Evolutionary conservation across 2,113 vertebrate genomes (phyloP).

Genomic region (Coptodon rendalli): DNA sequence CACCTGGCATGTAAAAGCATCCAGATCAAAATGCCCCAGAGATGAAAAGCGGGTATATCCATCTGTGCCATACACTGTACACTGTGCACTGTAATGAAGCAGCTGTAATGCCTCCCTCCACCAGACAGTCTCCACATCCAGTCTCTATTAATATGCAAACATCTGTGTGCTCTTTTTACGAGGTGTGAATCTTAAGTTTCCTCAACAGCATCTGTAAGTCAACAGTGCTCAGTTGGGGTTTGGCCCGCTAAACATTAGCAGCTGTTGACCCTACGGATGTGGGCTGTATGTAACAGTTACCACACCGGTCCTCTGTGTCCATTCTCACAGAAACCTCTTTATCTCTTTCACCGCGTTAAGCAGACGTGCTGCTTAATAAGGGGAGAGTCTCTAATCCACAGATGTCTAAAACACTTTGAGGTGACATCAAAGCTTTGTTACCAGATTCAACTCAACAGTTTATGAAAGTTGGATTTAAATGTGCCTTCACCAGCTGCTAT

Average conservation of each 20-base stretch:
- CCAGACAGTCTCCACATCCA: slow-evolving; percentile 30
- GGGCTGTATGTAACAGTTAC: slow-evolving; percentile 24
- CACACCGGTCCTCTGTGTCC: slow-evolving; percentile 39
- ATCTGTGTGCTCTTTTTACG: slow-evolving; percentile 61
- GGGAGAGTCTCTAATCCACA: neutral
- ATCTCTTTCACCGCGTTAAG: slow-evolving; percentile 2
- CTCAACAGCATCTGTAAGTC: slow-evolving; percentile 52
- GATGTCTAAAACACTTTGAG: neutral
- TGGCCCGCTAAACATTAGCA: slow-evolving; percentile 49
- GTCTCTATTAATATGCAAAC: slow-evolving; percentile 67
- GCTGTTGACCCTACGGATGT: slow-evolving; percentile 59
- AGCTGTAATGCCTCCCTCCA: slow-evolving; percentile 40
- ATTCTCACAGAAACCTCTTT: slow-evolving; percentile 34
- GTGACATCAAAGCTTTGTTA: slow-evolving; percentile 2
- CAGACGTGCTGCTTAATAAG: slow-evolving; percentile 1
- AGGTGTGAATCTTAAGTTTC: slow-evolving; percentile 48
- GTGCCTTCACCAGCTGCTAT: neutral
- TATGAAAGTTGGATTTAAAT: slow-evolving; percentile 2
- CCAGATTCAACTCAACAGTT: neutral
- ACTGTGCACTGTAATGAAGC: slow-evolving; percentile 22
- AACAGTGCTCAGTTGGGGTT: slow-evolving; percentile 43
- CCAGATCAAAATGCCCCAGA: slow-evolving; percentile 34
- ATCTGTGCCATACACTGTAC: slow-evolving; percentile 42
- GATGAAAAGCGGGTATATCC: slow-evolving; percentile 39
- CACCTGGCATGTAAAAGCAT: slow-evolving; percentile 5